phyloP scores from a whole-genome alignment of 1,140 invertebrate genomes.

The Drosophila subpulchrella region DNA sequence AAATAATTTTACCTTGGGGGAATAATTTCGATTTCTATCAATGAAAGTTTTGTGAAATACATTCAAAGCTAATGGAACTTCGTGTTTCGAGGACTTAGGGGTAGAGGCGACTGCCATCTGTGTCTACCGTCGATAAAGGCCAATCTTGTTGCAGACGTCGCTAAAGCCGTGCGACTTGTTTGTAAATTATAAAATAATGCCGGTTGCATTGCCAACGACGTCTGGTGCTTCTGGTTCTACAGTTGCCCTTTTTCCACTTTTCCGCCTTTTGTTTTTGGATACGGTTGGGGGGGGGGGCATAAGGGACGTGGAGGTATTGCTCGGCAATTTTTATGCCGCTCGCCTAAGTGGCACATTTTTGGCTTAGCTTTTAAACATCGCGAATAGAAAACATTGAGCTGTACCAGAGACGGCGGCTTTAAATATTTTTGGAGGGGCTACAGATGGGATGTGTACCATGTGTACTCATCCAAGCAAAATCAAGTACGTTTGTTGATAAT shows the following conservation, averaged over 20 bases:
- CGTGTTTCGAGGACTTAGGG: conserved; percentile 33
- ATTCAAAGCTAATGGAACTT: conserved; percentile 63
- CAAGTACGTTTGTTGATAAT: too few species aligned
- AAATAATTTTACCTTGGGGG: neutral
- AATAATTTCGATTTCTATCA: conserved; percentile 71
- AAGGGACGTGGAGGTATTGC: conserved; percentile 15
- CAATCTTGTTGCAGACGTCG: conserved; percentile 69
- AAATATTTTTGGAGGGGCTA: neutral
- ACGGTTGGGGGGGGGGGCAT: conserved; percentile 17
- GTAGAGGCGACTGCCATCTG: conserved; percentile 9
- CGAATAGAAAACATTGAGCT: conserved; percentile 35
- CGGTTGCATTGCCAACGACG: conserved; percentile 66
- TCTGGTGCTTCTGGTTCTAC: conserved; percentile 7
- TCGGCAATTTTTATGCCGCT: conserved; percentile 67
- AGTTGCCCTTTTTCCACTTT: conserved; percentile 9
- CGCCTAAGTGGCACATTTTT: conserved; percentile 75
- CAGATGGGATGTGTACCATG: neutral
- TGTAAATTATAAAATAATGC: conserved; percentile 81
- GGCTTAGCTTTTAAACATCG: conserved; percentile 71
- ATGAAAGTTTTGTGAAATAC: conserved; percentile 46
- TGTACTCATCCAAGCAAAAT: too few species aligned
- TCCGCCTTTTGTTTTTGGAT: conserved; percentile 41
- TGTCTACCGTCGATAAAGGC: conserved; percentile 64
- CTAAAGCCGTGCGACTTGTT: conserved; percentile 59
- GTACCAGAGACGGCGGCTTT: neutral